Evolutionary conservation across 2,113 vertebrate genomes (phyloP).

Genomic region (Scalopus aquaticus): DNA sequence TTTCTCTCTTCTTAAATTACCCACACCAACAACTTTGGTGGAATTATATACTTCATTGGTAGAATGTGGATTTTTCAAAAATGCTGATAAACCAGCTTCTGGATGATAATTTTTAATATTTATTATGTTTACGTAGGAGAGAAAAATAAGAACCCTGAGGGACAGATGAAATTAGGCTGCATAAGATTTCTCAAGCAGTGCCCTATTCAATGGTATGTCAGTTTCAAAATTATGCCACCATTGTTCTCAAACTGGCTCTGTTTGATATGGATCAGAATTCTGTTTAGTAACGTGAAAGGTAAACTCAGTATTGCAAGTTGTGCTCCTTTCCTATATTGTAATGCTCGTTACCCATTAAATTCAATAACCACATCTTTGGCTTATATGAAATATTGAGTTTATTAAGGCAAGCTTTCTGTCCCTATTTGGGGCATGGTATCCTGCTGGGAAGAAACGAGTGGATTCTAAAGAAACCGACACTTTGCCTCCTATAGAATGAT

Average conservation of each 20-base stretch:
- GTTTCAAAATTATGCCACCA: not conserved
- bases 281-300: not conserved
- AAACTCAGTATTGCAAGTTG: not conserved
- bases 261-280: not conserved
- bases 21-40: not conserved
- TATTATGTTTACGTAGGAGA: not conserved
- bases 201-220: not conserved
- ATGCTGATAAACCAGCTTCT: not conserved
- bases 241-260: not conserved
- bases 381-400: constrained; percentile 73
- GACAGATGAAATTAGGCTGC: not conserved
- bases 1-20: not conserved
- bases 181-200: not conserved
- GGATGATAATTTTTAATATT: not conserved
- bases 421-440: constrained; percentile 62
- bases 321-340: constrained; percentile 21
- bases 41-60: not conserved
- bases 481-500: constrained; percentile 66
- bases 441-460: constrained; percentile 29
- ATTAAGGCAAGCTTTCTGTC: constrained; percentile 70
- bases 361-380: constrained; percentile 57
- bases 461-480: constrained; percentile 58
- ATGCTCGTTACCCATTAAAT: constrained; percentile 57
- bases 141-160: not conserved
- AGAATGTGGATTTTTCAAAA: constrained; percentile 3